These are phyloP conservation scores for Spicauda simplicius DNA, from an alignment of 2,888 invertebrate genomes.

Conservation along the genomic window DNA sequence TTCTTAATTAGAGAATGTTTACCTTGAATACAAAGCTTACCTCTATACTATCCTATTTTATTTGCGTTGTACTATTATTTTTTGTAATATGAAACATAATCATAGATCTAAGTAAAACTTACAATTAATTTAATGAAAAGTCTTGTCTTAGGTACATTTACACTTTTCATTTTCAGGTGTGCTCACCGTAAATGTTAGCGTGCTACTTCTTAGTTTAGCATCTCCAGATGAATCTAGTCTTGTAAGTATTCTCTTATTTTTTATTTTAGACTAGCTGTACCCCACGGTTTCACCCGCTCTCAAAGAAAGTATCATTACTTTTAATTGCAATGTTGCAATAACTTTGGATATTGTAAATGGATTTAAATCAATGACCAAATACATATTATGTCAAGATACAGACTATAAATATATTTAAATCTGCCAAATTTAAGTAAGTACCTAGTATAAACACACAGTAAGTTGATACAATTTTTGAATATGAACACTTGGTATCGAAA, in stretches of 20 bases:
- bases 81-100: not conserved
- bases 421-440: too few relatives aligned
- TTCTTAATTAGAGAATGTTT: constrained; percentile 16
- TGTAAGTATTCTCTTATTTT: constrained; percentile 86
- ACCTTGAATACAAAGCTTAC: constrained; percentile 22
- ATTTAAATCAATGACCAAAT: too few relatives aligned
- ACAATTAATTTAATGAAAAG: not conserved
- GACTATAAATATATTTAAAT: too few relatives aligned
- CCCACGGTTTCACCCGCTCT: too few relatives aligned
- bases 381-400: too few relatives aligned
- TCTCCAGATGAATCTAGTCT: constrained; percentile 98
- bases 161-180: constrained; percentile 88
- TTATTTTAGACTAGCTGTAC: too few relatives aligned
- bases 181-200: constrained; percentile 96
- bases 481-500: too few relatives aligned
- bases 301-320: too few relatives aligned
- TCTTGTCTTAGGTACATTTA: constrained; percentile 4
- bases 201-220: constrained; percentile 95
- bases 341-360: too few relatives aligned
- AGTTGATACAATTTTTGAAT: too few relatives aligned
- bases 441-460: too few relatives aligned
- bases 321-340: too few relatives aligned
- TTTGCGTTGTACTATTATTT: constrained; percentile 11
- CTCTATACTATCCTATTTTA: constrained; percentile 17
- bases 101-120: not conserved